Percentiles rank a stretch among this genome's conserved stretches.
Evolutionary conservation across 2,888 invertebrate species (phyloP).

Genomic region (Andrena chrysosceles): DNA sequence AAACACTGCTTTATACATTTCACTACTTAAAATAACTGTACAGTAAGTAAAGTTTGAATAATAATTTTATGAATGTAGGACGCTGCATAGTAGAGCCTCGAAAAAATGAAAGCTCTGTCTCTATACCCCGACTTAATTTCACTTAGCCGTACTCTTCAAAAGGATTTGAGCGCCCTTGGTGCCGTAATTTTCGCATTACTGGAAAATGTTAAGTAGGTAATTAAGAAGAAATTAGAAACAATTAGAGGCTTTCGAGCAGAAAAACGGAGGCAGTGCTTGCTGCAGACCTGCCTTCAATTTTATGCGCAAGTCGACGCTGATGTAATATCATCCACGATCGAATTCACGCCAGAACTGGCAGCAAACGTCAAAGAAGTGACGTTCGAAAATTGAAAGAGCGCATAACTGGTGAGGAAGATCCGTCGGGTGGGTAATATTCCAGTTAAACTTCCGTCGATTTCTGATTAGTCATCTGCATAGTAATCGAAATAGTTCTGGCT

Average conservation of each 20-base stretch:
- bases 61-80: neutral
- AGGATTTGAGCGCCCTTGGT: constrained; percentile 23
- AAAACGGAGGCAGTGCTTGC: constrained; percentile 18
- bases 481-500: constrained; percentile 28
- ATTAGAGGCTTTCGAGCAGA: constrained; percentile 38
- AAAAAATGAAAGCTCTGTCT: neutral
- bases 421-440: constrained; percentile 27
- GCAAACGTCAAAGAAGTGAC: constrained; percentile 41
- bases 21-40: neutral
- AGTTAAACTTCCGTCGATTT: constrained; percentile 43
- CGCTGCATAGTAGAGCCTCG: constrained; percentile 1
- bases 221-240: constrained; percentile 63
- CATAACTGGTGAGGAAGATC: neutral
- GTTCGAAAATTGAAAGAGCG: constrained; percentile 55
- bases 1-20: neutral
- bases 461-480: constrained; percentile 32
- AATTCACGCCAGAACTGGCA: constrained; percentile 43
- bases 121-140: constrained; percentile 46
- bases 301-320: constrained; percentile 1
- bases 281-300: constrained; percentile 21
- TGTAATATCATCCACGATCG: constrained; percentile 36
- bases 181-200: constrained; percentile 17
- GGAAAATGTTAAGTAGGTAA: constrained; percentile 64
- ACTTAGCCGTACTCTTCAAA: constrained; percentile 22
- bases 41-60: neutral